Percentiles rank a stretch among this genome's conserved stretches.
These are phyloP conservation scores for Mergus octosetaceus DNA, from an alignment of 2,797 vertebrate genomes.

Conservation along the genomic window DNA sequence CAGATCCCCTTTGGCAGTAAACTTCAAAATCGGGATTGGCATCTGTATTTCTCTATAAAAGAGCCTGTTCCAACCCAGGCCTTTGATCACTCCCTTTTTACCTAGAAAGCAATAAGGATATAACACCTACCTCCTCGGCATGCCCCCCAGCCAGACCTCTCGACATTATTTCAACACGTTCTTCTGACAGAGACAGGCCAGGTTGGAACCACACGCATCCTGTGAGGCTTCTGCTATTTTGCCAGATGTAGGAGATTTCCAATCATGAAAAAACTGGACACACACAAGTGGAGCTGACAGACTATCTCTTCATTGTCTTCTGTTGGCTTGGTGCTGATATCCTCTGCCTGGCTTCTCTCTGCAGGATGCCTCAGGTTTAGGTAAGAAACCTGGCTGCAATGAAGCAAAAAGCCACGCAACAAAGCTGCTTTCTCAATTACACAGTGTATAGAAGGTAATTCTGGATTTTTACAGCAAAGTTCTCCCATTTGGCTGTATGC, in stretches of 20 bases:
- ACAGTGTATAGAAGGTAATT: background rate
- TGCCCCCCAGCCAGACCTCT: background rate
- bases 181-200: background rate
- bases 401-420: background rate
- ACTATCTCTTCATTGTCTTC: background rate
- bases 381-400: background rate
- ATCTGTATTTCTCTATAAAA: background rate
- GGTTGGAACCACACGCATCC: background rate
- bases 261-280: background rate
- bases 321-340: background rate
- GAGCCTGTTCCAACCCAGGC: background rate
- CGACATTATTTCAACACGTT: slow-evolving; percentile 2
- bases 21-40: background rate
- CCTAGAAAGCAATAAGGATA: slow-evolving; percentile 6
- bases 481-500: background rate
- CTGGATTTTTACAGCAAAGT: background rate
- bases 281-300: background rate
- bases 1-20: background rate
- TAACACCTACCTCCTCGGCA: background rate
- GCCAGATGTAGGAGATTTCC: background rate
- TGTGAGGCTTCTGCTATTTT: background rate
- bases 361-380: background rate
- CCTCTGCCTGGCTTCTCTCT: background rate
- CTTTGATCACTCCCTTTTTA: slow-evolving; percentile 25
- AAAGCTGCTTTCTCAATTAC: background rate